Evolutionary conservation across 1,140 invertebrate genomes (phyloP), one percentile per base, ranked within the genome.

Genomic region (Ectropis grisescens): DNA sequence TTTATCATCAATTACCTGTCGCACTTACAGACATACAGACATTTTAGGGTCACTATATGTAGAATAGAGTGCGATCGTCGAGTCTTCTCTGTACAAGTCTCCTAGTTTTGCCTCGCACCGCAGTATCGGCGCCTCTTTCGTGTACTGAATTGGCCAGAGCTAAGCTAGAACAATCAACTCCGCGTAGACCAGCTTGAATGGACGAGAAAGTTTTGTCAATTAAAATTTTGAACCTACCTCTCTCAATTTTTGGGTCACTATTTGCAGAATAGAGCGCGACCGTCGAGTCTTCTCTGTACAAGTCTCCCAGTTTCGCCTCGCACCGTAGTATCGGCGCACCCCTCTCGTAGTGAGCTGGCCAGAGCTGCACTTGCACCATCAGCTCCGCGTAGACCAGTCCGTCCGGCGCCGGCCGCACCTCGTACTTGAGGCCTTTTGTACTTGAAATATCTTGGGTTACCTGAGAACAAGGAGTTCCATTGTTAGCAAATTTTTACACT

Each of bases 41-140:
- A 80, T 80, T 41, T 76, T 80, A 22, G 75, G 75, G 26, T 80
- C 69, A 28, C 70, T 76, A 33, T 75, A 76, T 2, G 65, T 70
- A n/a, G 66, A 69, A 25, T 76, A 80, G 11, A 80, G 44, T 3
- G 71, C 69, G 3, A 80, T 57, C 5, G 61, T 60, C 3, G 41
- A n/a, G n/a, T n/a, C n/a, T n/a, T n/a, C n/a, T n/a, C n/a, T n/a
- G n/a, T n/a, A n/a, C n/a, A n/a, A n/a, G 13, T 75, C 64, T 7
- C 48, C 60, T 0, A 74, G 60, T 37, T 64, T 71, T 1, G 71
- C 68, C 22, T 78, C 71, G 35, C 75, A 80, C 9, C 75, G 59
- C 1, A 80, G 57, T 11, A 80, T 75, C 1, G 75, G 75, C 0
- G 75, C 75, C 0, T 71, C 71, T 13, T 68, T 43, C 41, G 76